A percentile compares a stretch with the other conserved stretches of the same genome.
Evolutionary conservation across 2,113 vertebrate species (phyloP).

Genomic region (Alosa alosa): DNA sequence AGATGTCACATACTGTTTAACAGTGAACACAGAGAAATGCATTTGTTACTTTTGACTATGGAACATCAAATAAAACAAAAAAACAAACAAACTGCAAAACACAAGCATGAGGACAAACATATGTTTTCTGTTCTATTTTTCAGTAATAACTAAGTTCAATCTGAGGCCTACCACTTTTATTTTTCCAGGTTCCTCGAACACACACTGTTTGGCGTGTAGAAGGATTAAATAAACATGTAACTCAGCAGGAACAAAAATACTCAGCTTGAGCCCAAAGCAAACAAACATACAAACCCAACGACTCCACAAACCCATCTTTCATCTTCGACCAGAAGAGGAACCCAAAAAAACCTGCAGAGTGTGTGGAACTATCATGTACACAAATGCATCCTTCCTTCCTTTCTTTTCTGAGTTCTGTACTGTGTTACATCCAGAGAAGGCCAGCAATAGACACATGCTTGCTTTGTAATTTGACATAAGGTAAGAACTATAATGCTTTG

Average conservation of each 20-base stretch:
- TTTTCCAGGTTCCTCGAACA: neutral
- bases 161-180: neutral
- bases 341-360: neutral
- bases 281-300: slow-evolving; percentile 46
- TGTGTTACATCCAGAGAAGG: neutral
- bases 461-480: neutral
- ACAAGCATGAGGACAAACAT: neutral
- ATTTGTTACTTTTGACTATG: neutral
- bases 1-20: neutral
- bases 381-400: neutral
- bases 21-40: neutral
- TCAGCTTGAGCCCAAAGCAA: slow-evolving; percentile 5
- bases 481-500: too few relatives aligned
- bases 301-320: slow-evolving; percentile 29
- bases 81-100: neutral
- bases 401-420: neutral
- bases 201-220: neutral
- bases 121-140: neutral
- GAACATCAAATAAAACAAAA: neutral
- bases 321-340: slow-evolving; percentile 7
- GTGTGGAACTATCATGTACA: slow-evolving; percentile 12
- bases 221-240: slow-evolving; percentile 51
- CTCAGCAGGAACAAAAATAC: slow-evolving; percentile 53
- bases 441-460: neutral
- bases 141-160: neutral